Conservation (phyloP, 2,888 invertebrate genomes). For the Lasioglossum oenotherae region DNA sequence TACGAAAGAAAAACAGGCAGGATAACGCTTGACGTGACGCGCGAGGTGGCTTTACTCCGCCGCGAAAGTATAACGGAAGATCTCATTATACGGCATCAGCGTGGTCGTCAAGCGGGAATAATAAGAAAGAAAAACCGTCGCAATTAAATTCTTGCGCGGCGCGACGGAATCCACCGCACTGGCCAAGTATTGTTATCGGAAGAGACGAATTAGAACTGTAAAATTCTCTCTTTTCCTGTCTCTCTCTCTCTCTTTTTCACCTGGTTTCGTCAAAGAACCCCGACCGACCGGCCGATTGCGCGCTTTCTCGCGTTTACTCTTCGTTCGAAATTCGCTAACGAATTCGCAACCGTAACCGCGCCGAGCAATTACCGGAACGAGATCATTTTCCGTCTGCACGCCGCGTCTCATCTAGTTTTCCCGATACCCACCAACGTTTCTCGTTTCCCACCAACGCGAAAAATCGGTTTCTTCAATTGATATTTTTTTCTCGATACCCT, state of each 20-base stretch:
- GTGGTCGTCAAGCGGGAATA: slow-evolving; percentile 67
- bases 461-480: neutral
- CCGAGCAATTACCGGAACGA: slow-evolving; percentile 1
- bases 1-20: slow-evolving; percentile 20
- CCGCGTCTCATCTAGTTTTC: slow-evolving; percentile 48
- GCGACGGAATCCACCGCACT: neutral
- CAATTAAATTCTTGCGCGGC: slow-evolving; percentile 72
- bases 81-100: slow-evolving; percentile 30
- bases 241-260: neutral
- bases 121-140: slow-evolving; percentile 65
- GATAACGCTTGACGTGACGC: slow-evolving; percentile 32
- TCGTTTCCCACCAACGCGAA: neutral
- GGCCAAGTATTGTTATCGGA: slow-evolving; percentile 26
- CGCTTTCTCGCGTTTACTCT: neutral
- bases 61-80: slow-evolving; percentile 47
- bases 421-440: neutral
- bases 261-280: neutral
- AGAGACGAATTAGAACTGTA: slow-evolving; percentile 4
- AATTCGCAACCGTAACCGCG: slow-evolving; percentile 14
- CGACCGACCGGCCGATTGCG: neutral
- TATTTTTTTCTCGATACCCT: neutral
- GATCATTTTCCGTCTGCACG: slow-evolving; percentile 1
- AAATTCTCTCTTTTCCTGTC: neutral
- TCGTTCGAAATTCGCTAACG: slow-evolving; percentile 14
- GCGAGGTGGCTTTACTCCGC: slow-evolving; percentile 9